Evolutionary conservation across 2,797 vertebrate species (phyloP), one percentile per base, ranked within the genome.

Genomic region (Pantherophis alleghaniensis): DNA sequence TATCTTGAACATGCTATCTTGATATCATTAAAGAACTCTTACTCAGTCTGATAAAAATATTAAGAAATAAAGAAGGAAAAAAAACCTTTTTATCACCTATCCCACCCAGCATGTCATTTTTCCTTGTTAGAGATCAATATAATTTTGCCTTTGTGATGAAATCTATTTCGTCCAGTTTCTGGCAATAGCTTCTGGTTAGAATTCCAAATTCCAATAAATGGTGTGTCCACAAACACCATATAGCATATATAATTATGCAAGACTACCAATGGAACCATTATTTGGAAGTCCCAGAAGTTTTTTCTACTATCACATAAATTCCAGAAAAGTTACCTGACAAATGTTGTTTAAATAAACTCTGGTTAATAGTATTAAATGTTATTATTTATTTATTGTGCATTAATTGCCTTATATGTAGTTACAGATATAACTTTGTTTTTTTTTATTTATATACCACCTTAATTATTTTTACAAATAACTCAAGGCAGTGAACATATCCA

Each of bases 101-200:
- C 47, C 47, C 47, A 47, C 91, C 74, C 95, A 95, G 94, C 51
- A 63, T 96, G 88, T 90, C 95, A 95, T 97, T 97, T 96, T 96
- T 95, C 95, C 93, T 96, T 96, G 93, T 93, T 93, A 94, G 95
- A 95, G 96, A 97, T 97, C 97, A 92, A 97, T 98, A 97, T 94
- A 86, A 92, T 94, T 93, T 96, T 93, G 63, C 94, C 94, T 92
- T 94, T 94, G 96, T 97, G 97, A 96, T 93, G 95, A 95, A 96
- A 96, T 92, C 96, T 96, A 94, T 95, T 93, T 95, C 96, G 91
- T 96, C 94, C 95, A 95, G 97, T 98, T 98, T 97, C 97, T 97
- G 96, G 97, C 97, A 97, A 79, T 20, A 79, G 3, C 32, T 96
- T 94, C 94, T 96, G 96, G 95, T 97, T 97, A 97, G 96, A 92